phyloP scores from a whole-genome alignment of 2,113 vertebrate genomes.

The Mus musculus region DNA sequence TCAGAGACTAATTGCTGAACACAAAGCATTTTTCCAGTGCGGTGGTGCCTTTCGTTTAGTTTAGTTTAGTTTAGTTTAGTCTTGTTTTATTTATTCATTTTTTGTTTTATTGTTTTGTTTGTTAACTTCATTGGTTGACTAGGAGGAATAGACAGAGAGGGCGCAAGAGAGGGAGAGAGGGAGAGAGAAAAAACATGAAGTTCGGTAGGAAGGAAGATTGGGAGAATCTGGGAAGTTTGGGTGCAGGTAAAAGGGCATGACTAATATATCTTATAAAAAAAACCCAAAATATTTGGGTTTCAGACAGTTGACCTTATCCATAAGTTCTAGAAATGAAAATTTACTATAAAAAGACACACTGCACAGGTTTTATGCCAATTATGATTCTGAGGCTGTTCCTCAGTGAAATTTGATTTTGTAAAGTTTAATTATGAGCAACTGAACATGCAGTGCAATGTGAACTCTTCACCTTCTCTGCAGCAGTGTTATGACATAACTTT shows the following conservation, averaged over 20 bases:
- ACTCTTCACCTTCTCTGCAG: constrained; percentile 85
- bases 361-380: constrained; percentile 18
- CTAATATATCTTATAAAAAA: background rate
- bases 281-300: constrained; percentile 38
- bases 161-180: background rate
- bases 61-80: no score
- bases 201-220: no score
- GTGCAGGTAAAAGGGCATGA: background rate
- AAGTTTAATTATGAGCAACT: constrained; percentile 82
- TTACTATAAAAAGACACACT: constrained; percentile 33
- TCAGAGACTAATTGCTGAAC: background rate
- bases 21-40: background rate
- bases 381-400: constrained; percentile 63
- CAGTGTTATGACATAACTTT: constrained; percentile 79
- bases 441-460: constrained; percentile 79
- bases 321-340: constrained; percentile 33
- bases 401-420: constrained; percentile 75
- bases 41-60: background rate
- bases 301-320: constrained; percentile 30
- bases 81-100: background rate
- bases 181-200: no score
- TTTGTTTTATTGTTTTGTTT: background rate
- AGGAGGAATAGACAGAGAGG: background rate
- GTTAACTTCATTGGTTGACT: background rate
- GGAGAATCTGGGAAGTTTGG: background rate